Evolutionary conservation across 2,113 vertebrate species (phyloP).

Genomic region (Uria aalge): DNA sequence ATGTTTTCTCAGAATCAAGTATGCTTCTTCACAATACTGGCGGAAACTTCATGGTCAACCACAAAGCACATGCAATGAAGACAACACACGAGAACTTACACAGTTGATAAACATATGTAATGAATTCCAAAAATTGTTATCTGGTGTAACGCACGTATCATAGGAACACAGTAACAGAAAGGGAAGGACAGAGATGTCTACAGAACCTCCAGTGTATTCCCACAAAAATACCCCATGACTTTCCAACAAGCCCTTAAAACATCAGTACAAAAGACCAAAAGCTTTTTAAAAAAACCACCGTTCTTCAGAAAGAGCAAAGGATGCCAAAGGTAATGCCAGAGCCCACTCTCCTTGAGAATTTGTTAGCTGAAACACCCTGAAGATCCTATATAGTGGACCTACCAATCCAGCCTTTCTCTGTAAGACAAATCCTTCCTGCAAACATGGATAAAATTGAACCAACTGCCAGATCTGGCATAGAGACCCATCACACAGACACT

Average conservation of each 20-base stretch:
- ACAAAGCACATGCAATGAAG: neutral
- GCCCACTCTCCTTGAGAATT: neutral
- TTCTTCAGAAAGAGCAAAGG: neutral
- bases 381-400: neutral
- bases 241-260: neutral
- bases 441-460: neutral
- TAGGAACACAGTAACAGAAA: neutral
- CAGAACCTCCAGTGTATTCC: neutral
- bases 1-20: slow-evolving; percentile 90
- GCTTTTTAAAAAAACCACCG: neutral
- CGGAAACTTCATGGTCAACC: slow-evolving; percentile 81
- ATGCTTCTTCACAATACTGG: slow-evolving; percentile 94
- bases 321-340: neutral
- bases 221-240: neutral
- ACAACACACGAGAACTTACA: neutral
- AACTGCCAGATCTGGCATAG: neutral
- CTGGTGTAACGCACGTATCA: neutral
- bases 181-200: neutral
- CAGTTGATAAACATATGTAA: rapidly evolving
- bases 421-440: neutral
- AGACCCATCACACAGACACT: neutral
- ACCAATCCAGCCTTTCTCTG: neutral
- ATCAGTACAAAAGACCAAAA: neutral
- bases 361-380: neutral
- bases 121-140: rapidly evolving